A percentile compares a stretch with the other conserved stretches of the same genome.
Conservation (phyloP, 2,113 vertebrate genomes). For the Rhineura floridana region DNA sequence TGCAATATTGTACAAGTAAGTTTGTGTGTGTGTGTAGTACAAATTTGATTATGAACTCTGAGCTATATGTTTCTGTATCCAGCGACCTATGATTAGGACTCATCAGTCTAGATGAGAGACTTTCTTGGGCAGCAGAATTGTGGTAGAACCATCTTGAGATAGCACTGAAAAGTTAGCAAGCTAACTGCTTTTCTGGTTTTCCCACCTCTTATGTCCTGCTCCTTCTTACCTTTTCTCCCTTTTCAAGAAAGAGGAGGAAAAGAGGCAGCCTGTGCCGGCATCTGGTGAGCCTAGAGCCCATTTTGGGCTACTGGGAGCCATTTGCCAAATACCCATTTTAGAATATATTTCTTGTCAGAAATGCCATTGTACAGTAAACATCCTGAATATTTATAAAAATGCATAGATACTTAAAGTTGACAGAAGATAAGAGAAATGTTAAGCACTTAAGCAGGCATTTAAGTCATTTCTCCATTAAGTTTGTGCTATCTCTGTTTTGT, state of each 20-base stretch:
- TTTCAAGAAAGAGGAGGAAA: neutral
- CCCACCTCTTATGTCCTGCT: neutral
- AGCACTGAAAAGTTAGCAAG: neutral
- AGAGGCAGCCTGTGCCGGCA: neutral
- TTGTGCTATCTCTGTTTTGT: neutral
- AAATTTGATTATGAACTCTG: neutral
- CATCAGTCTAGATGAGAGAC: neutral
- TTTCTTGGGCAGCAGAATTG: neutral
- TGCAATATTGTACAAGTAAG: neutral
- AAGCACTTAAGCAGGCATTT: neutral
- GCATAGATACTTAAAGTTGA: constrained; percentile 21
- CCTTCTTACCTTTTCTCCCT: neutral
- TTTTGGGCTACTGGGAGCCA: neutral
- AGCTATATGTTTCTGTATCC: neutral
- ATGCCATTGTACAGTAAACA: neutral
- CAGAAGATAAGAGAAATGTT: neutral
- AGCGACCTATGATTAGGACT: neutral
- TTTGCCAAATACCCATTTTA: constrained; percentile 25
- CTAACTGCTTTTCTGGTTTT: neutral
- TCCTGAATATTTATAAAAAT: constrained; percentile 13
- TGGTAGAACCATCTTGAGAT: neutral
- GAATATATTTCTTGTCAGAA: constrained; percentile 26
- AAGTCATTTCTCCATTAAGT: neutral
- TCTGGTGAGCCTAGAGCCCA: neutral
- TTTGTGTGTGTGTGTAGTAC: neutral